A percentile compares a stretch with the other conserved stretches of the same genome.
phyloP scores from a whole-genome alignment of 2,888 invertebrate genomes.

The Molorchus minor region DNA sequence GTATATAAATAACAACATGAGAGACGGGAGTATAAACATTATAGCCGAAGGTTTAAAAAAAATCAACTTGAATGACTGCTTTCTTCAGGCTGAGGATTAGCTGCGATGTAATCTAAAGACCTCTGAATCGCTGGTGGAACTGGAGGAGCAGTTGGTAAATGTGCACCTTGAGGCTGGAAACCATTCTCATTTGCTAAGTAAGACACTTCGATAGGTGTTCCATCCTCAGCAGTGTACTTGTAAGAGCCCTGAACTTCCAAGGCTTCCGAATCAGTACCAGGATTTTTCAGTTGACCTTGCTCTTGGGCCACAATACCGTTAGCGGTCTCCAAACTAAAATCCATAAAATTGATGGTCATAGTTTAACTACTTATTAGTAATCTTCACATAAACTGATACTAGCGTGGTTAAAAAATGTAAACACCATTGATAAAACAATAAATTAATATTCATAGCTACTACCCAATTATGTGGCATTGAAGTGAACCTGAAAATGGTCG shows the following conservation, averaged over 20 bases:
- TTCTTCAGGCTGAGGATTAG: slow-evolving; percentile 41
- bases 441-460: too few species aligned
- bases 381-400: too few species aligned
- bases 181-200: neutral
- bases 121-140: slow-evolving; percentile 77
- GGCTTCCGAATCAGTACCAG: neutral
- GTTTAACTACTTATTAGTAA: too few species aligned
- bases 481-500: too few species aligned
- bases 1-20: too few species aligned
- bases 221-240: slow-evolving; percentile 1
- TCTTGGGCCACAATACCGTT: neutral
- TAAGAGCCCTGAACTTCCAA: neutral
- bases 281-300: neutral
- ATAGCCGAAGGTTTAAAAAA: too few species aligned
- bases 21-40: too few species aligned
- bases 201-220: neutral
- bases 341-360: too few species aligned
- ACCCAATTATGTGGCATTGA: too few species aligned
- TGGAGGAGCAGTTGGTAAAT: slow-evolving; percentile 82
- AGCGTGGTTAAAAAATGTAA: too few species aligned
- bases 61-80: neutral
- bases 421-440: too few species aligned
- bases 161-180: slow-evolving; percentile 63
- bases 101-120: slow-evolving; percentile 59
- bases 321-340: neutral